Evolutionary conservation across 2,113 vertebrate species (phyloP).

Genomic region (Myrmophylax atrothorax): DNA sequence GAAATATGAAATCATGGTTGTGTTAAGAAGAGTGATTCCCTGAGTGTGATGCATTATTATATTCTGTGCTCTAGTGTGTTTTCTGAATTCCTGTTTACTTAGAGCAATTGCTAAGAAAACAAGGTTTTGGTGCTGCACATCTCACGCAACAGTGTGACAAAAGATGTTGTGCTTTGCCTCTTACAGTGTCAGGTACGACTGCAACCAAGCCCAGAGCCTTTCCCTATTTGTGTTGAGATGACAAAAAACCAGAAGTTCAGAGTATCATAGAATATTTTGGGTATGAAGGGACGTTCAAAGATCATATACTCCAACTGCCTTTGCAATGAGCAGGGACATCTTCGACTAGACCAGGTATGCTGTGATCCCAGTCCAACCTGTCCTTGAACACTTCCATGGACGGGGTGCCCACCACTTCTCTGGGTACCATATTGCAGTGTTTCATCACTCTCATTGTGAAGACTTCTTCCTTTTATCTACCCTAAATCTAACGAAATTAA

Average conservation of each 20-base stretch:
- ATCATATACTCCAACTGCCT: not conserved
- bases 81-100: slow-evolving; percentile 39
- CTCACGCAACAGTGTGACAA: not conserved
- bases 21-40: not conserved
- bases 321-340: not conserved
- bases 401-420: not conserved
- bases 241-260: not conserved
- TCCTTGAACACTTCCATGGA: not conserved
- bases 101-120: slow-evolving; percentile 50
- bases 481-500: not conserved
- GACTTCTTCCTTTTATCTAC: not conserved
- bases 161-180: slow-evolving; percentile 29
- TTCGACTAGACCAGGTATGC: not conserved
- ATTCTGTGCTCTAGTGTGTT: slow-evolving; percentile 38
- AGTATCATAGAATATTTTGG: not conserved
- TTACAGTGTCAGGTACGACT: slow-evolving; percentile 20
- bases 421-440: not conserved
- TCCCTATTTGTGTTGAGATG: slow-evolving; percentile 19
- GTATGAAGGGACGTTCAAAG: not conserved
- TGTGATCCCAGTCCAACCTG: not conserved
- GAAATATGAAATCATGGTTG: slow-evolving; percentile 7
- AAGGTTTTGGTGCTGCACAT: slow-evolving; percentile 45
- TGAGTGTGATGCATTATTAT: slow-evolving; percentile 9
- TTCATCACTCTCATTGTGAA: not conserved
- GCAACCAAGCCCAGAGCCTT: slow-evolving; percentile 14